phyloP scores from a whole-genome alignment of 1,140 invertebrate genomes.

The Goniozus legneri region DNA sequence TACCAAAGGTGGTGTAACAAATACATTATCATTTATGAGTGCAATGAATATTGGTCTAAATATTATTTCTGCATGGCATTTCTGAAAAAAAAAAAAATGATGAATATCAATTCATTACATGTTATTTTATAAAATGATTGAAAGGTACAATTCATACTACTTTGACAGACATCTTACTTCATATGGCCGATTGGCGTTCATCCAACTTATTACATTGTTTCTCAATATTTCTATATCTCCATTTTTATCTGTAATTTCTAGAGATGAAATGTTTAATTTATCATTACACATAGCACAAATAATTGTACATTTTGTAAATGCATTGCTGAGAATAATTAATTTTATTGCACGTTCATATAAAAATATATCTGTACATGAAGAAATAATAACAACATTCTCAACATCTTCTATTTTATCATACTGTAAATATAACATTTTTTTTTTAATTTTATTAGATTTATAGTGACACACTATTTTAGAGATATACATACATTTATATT shows the following conservation, averaged over 20 bases:
- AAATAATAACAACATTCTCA: constrained; percentile 57
- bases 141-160: too few relatives aligned
- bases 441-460: background rate
- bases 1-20: constrained; percentile 63
- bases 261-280: constrained; percentile 21
- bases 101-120: too few relatives aligned
- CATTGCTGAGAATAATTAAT: constrained; percentile 54
- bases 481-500: constrained; percentile 41
- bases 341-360: constrained; percentile 52
- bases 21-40: constrained; percentile 58
- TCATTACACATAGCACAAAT: constrained; percentile 52
- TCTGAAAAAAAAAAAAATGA: constrained; percentile 51
- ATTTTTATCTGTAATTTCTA: constrained; percentile 17
- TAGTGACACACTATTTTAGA: constrained; percentile 1
- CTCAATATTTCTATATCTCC: constrained; percentile 51
- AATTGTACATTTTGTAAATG: constrained; percentile 55
- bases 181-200: constrained; percentile 52
- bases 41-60: constrained; percentile 63
- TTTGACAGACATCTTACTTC: too few relatives aligned
- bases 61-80: constrained; percentile 58
- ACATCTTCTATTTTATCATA: constrained; percentile 38
- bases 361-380: constrained; percentile 48
- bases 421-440: constrained; percentile 26
- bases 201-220: constrained; percentile 54
- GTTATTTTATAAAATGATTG: too few relatives aligned